These are phyloP conservation scores for Diplodus sargus DNA, from an alignment of 2,797 vertebrate species.

Conservation along the genomic window DNA sequence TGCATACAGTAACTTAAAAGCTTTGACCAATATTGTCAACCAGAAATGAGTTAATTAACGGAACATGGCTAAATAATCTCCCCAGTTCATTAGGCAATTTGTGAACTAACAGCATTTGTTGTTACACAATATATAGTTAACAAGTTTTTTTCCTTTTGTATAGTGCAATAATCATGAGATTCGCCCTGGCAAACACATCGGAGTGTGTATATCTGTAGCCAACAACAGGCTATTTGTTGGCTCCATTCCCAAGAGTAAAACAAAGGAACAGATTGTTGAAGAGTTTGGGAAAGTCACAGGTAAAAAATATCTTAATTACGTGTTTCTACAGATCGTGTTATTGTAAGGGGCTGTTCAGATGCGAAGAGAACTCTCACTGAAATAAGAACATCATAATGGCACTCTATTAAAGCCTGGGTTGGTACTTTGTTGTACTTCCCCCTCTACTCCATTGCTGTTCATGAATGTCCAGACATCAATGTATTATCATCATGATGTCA, in stretches of 20 bases:
- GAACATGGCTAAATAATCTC: neutral
- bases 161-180: slow-evolving; percentile 99
- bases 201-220: slow-evolving; percentile 98
- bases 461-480: too few relatives aligned
- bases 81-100: neutral
- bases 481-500: too few relatives aligned
- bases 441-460: too few relatives aligned
- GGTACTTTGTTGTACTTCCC: too few relatives aligned
- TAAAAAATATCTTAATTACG: slow-evolving; percentile 47
- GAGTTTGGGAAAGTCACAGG: slow-evolving; percentile 99
- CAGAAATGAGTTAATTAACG: neutral
- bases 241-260: slow-evolving; percentile 99
- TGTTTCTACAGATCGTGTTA: fast-evolving
- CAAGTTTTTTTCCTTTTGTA: neutral
- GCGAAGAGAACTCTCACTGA: too few relatives aligned
- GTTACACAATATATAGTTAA: neutral
- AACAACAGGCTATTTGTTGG: slow-evolving; percentile 99
- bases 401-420: too few relatives aligned
- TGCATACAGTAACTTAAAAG: neutral
- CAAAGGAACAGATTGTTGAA: slow-evolving; percentile 98
- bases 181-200: slow-evolving; percentile 97
- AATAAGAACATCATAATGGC: too few relatives aligned
- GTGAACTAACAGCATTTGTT: neutral
- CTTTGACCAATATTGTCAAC: neutral
- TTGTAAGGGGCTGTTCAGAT: too few relatives aligned